Base-by-base conservation (phyloP, 2,113 vertebrate species). In the Anguilla japonica region DNA sequence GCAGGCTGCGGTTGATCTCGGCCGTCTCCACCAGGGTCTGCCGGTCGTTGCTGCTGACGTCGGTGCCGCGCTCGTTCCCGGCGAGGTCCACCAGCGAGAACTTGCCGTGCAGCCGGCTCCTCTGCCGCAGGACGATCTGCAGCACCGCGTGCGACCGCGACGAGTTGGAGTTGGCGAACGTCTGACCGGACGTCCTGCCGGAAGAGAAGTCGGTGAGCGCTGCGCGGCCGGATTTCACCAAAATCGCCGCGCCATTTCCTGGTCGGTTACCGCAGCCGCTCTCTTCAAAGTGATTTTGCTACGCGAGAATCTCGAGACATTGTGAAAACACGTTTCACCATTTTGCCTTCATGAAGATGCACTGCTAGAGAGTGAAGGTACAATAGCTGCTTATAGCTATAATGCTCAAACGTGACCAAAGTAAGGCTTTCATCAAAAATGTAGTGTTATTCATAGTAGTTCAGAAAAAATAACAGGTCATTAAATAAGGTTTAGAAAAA, bases 71-170 rank as follows among this genome's bases (percentile, higher is more conserved):
- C 91, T 99, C 98, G 0, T 99, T 99, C 67, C 98, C 98, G n/a
- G 98, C 98, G 92, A 99, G 92, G 91, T 99, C 98, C 39, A 99
- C 96, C 91, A 99, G 91, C 13, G 98, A 99, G 91, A 99, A 98
- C 87, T 99, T 99, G 88, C 98, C 98, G 41, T 98, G 87, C 46
- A 98, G 89, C 40, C 94, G 95, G 86, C 96, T 92, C 75, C 93
- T 95, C 87, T 90, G 88, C 41, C 97, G 96, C 15, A 99, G 94
- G 88, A 97, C 90, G 88, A 99, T 97, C 93, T 99, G 98, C 89
- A 99, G 97, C 90, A 99, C 94, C 86, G 98, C 98, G 0, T 99
- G 98, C 80, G 98, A 99, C 41, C 98, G 97, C 0, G 98, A 99
- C 0, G 98, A 99, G 91, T 96, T 98, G 83, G 96, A 91, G 0